Base-by-base conservation (phyloP, 1,140 invertebrate species). In the Arion vulgaris region DNA sequence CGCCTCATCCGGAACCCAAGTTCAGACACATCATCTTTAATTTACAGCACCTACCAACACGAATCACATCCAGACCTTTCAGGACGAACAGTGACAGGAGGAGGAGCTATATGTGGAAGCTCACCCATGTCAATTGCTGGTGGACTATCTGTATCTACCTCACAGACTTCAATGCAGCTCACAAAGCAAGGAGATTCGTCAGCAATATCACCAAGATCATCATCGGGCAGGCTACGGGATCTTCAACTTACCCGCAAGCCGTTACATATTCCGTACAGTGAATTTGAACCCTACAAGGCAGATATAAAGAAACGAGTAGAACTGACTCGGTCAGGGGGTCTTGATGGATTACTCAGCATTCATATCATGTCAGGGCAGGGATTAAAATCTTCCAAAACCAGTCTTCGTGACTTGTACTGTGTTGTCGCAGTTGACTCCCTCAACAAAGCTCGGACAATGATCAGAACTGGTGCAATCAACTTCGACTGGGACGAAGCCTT, bases 401-500 rank as follows among this genome's bases (percentile, higher is more conserved):
- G 88, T 32, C 81, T 91, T 77, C 93, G 96, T 83, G 98, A 99
- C 93, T 93, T 99, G 36, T 99, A 99, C 90, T 99, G 98, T 91
- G 98, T 99, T 0, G 94, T 99, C 49, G 98, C 99, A 91, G 97
- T 97, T 88, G 98, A 99, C 92, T 95, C 97, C 84, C 96, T 98
- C 15, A 98, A 99, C 93, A 99, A 99, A 93, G 98, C 98, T 4
- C 93, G 98, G 41, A 99, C 98, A 7, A 98, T 99, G 81, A 97
- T 98, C n/a, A 94, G 98, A 69, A 98, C 97, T 17, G 98, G 98
- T 36, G 98, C 99, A 91, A 94, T 98, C 17, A 97, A 98, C 90
- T 99, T 99, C 92, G 98, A 99, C 92, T 99, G 98, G 98, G 97
- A 99, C 89, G 98, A 99, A 93, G 97, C 97, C 38, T 99, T 99